A percentile compares a stretch with the other conserved stretches of the same genome.
Conservation (phyloP, 2,888 invertebrate species). For the Lamproptera curius region DNA sequence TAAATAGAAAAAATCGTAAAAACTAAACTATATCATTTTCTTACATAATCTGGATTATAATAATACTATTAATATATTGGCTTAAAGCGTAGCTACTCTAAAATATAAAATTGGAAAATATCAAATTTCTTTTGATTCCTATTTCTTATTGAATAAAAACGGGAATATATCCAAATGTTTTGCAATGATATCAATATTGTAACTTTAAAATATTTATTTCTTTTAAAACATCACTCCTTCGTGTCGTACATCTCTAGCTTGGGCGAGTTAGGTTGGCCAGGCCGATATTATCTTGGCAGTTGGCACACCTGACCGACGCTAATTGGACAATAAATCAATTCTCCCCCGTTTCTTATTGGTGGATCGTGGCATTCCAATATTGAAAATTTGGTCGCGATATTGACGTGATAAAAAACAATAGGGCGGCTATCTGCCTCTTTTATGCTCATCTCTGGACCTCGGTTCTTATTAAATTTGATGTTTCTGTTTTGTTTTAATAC, state of each 20-base stretch:
- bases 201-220: too few species aligned
- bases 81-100: too few species aligned
- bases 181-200: not conserved
- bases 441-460: conserved; percentile 72
- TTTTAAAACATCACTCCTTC: not conserved
- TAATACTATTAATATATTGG: too few species aligned
- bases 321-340: conserved; percentile 80
- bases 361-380: conserved; percentile 78
- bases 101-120: too few species aligned
- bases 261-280: conserved; percentile 72
- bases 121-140: too few species aligned
- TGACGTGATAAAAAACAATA: conserved; percentile 77
- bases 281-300: conserved; percentile 77
- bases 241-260: conserved; percentile 35
- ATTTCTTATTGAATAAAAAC: too few species aligned
- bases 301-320: conserved; percentile 79
- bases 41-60: too few species aligned
- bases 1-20: too few species aligned
- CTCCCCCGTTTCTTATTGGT: conserved; percentile 77
- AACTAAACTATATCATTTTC: too few species aligned
- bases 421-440: conserved; percentile 74
- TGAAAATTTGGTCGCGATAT: conserved; percentile 78
- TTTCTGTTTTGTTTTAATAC: conserved; percentile 66
- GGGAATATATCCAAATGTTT: too few species aligned
- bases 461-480: conserved; percentile 72